Evolutionary conservation across 2,888 invertebrate species (phyloP).

Genomic region (Lasioglossum figueresi): DNA sequence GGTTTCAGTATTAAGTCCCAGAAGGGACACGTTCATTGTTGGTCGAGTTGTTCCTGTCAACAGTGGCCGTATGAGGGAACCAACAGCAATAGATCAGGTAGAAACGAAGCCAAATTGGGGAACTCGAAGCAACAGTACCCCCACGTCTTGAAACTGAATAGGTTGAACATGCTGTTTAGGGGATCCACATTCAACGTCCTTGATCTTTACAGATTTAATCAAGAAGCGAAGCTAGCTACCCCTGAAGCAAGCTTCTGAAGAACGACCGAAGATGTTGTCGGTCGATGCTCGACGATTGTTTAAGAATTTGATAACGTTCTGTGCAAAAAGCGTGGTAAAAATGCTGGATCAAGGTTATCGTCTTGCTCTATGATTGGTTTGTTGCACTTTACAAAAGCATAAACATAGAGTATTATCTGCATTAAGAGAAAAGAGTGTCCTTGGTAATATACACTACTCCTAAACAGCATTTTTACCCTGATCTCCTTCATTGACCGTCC

Average conservation of each 20-base stretch:
- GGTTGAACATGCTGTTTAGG: not conserved
- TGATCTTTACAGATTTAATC: not conserved
- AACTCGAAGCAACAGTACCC: not conserved
- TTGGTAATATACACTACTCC: not conserved
- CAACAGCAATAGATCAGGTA: conserved; percentile 1
- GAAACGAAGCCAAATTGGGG: not conserved
- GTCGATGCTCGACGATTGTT: not conserved
- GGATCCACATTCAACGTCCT: not conserved
- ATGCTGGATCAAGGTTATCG: too few relatives aligned
- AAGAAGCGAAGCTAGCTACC: not conserved
- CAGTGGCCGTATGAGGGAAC: not conserved
- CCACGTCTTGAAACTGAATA: not conserved
- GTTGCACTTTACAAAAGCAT: too few relatives aligned
- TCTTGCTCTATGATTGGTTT: too few relatives aligned
- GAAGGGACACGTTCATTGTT: not conserved
- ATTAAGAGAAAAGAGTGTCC: too few relatives aligned
- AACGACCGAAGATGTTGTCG: not conserved
- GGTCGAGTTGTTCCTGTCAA: conserved; percentile 3
- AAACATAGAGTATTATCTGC: too few relatives aligned
- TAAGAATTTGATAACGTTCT: not conserved
- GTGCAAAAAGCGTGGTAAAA: too few relatives aligned
- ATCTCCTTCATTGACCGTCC: conserved; percentile 50
- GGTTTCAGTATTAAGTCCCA: conserved; percentile 56
- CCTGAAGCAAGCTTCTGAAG: not conserved
- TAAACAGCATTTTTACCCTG: conserved; percentile 26